Percentiles rank a stretch among this genome's conserved stretches.
phyloP scores from a whole-genome alignment of 2,797 vertebrate species.

The Hyperoplus immaculatus region DNA sequence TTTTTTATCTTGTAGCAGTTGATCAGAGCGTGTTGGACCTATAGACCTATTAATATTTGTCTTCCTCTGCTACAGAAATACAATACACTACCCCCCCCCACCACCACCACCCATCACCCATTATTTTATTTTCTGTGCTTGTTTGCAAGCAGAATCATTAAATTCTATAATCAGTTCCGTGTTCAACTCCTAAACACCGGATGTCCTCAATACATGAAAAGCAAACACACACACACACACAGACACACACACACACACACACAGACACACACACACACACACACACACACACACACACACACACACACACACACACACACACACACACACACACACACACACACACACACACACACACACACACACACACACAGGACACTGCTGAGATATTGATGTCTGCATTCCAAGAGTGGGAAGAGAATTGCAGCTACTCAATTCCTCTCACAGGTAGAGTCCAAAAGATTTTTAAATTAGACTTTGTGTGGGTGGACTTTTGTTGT shows the following conservation, averaged over 20 bases:
- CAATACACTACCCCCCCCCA: not conserved
- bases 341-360: not conserved
- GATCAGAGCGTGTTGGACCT: slow-evolving; percentile 8
- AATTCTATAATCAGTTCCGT: slow-evolving; percentile 44
- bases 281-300: not conserved
- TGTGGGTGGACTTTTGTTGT: slow-evolving; percentile 60
- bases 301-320: slow-evolving; percentile 4
- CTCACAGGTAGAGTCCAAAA: slow-evolving; percentile 63
- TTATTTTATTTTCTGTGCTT: slow-evolving; percentile 16
- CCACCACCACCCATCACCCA: not conserved
- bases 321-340: not conserved
- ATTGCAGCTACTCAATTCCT: slow-evolving; percentile 42
- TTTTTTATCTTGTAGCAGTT: slow-evolving; percentile 16
- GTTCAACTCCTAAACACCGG: slow-evolving; percentile 39
- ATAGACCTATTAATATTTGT: slow-evolving; percentile 19
- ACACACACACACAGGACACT: slow-evolving; percentile 7
- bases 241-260: not conserved
- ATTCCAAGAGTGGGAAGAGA: slow-evolving; percentile 22
- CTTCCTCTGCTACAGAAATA: slow-evolving; percentile 23
- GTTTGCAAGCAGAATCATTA: slow-evolving; percentile 11
- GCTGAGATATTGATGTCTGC: slow-evolving; percentile 45
- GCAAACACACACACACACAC: not conserved
- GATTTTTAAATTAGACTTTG: slow-evolving; percentile 63
- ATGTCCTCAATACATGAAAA: slow-evolving; percentile 42
- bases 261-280: accelerated